Evolutionary conservation across 2,888 invertebrate species (phyloP).

Genomic region (Nezara viridula): DNA sequence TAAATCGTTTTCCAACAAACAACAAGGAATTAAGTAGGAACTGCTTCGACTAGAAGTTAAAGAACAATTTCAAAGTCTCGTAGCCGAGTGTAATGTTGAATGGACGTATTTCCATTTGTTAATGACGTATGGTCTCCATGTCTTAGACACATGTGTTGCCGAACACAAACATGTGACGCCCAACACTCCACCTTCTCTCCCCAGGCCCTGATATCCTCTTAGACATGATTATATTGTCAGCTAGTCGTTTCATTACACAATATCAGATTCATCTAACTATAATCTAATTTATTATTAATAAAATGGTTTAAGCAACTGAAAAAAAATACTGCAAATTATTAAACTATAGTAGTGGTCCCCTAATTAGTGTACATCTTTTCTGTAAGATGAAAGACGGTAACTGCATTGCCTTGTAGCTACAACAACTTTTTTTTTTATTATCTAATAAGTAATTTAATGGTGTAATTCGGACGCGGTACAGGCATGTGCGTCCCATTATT

Average conservation of each 20-base stretch:
- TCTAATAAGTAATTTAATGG: no score
- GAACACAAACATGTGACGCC: slow-evolving; percentile 26
- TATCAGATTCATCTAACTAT: no score
- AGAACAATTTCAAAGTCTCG: not conserved
- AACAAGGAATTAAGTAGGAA: not conserved
- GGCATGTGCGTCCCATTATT: no score
- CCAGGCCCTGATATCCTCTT: not conserved
- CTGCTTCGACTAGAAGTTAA: not conserved
- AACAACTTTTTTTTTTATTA: no score
- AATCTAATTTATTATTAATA: no score
- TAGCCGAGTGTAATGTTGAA: not conserved
- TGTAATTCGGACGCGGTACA: no score
- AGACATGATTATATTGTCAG: not conserved
- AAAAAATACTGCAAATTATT: no score
- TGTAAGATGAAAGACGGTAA: no score
- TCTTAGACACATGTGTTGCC: slow-evolving; percentile 4
- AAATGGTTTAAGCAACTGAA: no score
- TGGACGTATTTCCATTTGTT: not conserved
- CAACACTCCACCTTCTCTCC: not conserved
- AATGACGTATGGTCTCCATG: slow-evolving; percentile 1
- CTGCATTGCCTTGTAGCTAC: no score
- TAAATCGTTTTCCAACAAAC: not conserved
- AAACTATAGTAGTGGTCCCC: no score
- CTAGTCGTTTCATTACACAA: not conserved
- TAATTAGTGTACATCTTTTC: no score